These are phyloP conservation scores for Drosophila quadrilineata DNA, from an alignment of 1,140 invertebrate genomes.

Conservation along the genomic window DNA sequence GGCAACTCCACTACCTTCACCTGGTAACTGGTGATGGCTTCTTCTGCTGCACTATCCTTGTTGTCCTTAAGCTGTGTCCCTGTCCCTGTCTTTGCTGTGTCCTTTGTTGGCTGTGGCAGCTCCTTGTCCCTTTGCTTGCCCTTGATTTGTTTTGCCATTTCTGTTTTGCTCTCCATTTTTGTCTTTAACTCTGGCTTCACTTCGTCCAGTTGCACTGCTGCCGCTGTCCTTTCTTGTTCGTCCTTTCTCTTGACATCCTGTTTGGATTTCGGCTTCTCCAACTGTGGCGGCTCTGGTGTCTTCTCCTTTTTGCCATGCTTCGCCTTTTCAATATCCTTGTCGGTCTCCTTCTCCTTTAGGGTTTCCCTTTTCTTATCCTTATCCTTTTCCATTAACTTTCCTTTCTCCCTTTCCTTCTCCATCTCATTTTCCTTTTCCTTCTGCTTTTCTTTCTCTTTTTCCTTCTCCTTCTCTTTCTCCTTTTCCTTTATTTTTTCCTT, in stretches of 20 bases:
- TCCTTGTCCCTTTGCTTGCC: background rate
- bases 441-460: background rate
- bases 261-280: background rate
- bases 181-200: background rate
- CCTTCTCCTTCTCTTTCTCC: constrained; percentile 10
- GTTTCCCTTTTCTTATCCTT: background rate
- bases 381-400: background rate
- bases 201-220: background rate
- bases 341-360: background rate
- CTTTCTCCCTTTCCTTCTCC: background rate
- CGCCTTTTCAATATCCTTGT: background rate
- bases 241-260: background rate
- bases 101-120: background rate
- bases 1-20: constrained; percentile 21
- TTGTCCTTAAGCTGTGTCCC: background rate
- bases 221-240: background rate
- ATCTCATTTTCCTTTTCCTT: background rate
- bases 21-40: background rate
- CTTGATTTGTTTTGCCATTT: background rate
- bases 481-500: background rate
- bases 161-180: background rate
- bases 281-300: background rate
- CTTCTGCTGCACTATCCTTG: background rate
- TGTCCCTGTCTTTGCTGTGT: background rate
- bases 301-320: background rate